Conservation (phyloP, 2,888 invertebrate species). For the Dolichopus griseipennis region DNA sequence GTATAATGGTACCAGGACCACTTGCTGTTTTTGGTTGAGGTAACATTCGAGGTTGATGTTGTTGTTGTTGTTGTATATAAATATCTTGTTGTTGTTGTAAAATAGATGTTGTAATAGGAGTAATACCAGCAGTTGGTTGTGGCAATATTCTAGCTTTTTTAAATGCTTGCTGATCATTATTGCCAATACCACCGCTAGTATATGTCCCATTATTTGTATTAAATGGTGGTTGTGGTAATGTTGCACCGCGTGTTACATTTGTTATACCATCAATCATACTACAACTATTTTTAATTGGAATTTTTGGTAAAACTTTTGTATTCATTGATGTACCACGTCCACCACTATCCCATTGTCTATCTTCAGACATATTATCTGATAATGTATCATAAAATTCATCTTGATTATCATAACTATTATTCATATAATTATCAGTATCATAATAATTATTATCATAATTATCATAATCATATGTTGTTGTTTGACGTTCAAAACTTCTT, state of each 20-base stretch:
- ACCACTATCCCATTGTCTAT: constrained; percentile 65
- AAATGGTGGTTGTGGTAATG: constrained; percentile 22
- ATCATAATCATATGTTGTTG: constrained; percentile 63
- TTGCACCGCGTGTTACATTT: constrained; percentile 20
- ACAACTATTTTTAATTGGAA: constrained; percentile 30
- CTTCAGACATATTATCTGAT: constrained; percentile 53
- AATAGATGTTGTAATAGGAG: background rate
- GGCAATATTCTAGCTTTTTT: constrained; percentile 29
- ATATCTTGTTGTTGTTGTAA: background rate
- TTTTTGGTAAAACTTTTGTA: constrained; percentile 31
- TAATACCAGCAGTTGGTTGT: constrained; percentile 23
- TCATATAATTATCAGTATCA: constrained; percentile 44
- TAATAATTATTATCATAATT: constrained; percentile 34
- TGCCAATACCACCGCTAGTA: background rate
- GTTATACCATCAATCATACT: constrained; percentile 36
- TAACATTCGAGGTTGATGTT: constrained; percentile 18
- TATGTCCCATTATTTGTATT: constrained; percentile 1
- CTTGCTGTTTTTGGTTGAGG: constrained; percentile 17
- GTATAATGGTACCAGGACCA: constrained; percentile 14
- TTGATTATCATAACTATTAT: constrained; percentile 22
- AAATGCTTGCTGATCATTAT: constrained; percentile 17
- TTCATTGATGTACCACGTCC: constrained; percentile 38
- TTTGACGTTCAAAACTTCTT: constrained; percentile 72
- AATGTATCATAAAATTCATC: constrained; percentile 23
- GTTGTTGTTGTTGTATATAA: background rate